Evolutionary conservation across 2,888 invertebrate species (phyloP).

Genomic region (Caenorhabditis sp.): DNA sequence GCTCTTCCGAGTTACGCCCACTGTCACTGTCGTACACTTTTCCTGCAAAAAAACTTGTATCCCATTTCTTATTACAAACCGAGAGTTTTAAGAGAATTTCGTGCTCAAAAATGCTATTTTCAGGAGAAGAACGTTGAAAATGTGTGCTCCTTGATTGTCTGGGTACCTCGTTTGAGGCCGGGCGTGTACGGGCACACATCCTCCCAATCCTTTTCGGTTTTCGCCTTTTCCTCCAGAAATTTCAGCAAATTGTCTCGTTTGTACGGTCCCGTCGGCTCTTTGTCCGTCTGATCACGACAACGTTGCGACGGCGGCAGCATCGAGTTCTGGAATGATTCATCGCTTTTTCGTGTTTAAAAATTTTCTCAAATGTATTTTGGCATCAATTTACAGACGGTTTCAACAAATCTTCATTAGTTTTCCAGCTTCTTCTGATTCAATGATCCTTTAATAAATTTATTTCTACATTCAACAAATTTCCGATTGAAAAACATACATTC

Average conservation of each 20-base stretch:
- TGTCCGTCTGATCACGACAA: slow-evolving; percentile 95
- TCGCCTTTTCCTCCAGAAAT: slow-evolving; percentile 97
- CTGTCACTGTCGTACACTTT: slow-evolving; percentile 67
- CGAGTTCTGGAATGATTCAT: slow-evolving; percentile 87
- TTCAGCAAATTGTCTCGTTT: slow-evolving; percentile 91
- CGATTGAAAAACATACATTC: neutral
- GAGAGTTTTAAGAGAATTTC: too few relatives aligned
- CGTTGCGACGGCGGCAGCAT: slow-evolving; percentile 96
- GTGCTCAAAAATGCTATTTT: too few relatives aligned
- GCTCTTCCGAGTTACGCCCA: slow-evolving; percentile 57
- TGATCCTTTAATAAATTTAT: too few relatives aligned
- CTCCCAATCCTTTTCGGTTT: slow-evolving; percentile 96
- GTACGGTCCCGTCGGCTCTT: slow-evolving; percentile 94
- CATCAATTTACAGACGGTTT: too few relatives aligned
- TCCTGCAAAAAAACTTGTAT: too few relatives aligned
- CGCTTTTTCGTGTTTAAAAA: slow-evolving; percentile 4
- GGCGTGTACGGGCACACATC: slow-evolving; percentile 94
- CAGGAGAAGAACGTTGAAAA: too few relatives aligned
- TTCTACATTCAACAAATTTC: neutral
- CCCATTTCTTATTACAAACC: too few relatives aligned
- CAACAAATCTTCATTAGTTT: too few relatives aligned
- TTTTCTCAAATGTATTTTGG: neutral
- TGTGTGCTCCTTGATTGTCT: too few relatives aligned
- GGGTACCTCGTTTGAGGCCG: too few relatives aligned
- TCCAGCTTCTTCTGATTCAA: too few relatives aligned